Base-by-base conservation (phyloP, 1,140 invertebrate species). In the Pseudomyrmex flavicornis region DNA sequence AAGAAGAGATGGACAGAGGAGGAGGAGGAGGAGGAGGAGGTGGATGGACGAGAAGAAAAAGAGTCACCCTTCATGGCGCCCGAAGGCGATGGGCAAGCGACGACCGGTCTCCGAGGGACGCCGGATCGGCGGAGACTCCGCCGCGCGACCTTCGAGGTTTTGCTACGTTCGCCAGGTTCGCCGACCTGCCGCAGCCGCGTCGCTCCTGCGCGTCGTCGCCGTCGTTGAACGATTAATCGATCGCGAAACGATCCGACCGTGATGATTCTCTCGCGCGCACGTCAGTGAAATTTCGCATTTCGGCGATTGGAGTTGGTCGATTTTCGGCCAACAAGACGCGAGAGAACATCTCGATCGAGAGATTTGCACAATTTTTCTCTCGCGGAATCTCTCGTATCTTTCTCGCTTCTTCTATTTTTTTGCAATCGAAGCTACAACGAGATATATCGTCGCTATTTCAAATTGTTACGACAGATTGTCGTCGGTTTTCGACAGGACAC, bases 21-120 rank as follows among this genome's bases (percentile, higher is more conserved):
- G 79, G 85, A 79, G 88, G 68, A 65, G 76, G 84, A 82, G 89
- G 84, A 50, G 63, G 84, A 84, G 48, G 58, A 52, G 85, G 74
- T 62, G 70, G 70, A 73, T 72, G 79, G 46, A 83, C 63, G 84
- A 79, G 76, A 90, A 91, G 91, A 88, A 87, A 92, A 87, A 88
- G 89, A 89, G 88, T 88, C 89, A 88, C 90, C 89, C 90, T 90
- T 72, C 85, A 84, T 89, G 83, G 87, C 77, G 88, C 85, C 87
- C 82, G 85, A 74, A 89, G 85, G 85, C 85, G 82, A 82, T 85
- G 89, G 85, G 85, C 69, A 84, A 91, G 84, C 82, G 82, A 82
- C 90, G 86, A 90, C 91, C 84, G 88, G 85, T 89, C 87, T 84
- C 87, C 76, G 88, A 86, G 85, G 88, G 87, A 85, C 84, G 86